Percentiles rank a stretch among this genome's conserved stretches.
Evolutionary conservation across 2,113 vertebrate genomes (phyloP).

Genomic region (Ageneiosus marmoratus): DNA sequence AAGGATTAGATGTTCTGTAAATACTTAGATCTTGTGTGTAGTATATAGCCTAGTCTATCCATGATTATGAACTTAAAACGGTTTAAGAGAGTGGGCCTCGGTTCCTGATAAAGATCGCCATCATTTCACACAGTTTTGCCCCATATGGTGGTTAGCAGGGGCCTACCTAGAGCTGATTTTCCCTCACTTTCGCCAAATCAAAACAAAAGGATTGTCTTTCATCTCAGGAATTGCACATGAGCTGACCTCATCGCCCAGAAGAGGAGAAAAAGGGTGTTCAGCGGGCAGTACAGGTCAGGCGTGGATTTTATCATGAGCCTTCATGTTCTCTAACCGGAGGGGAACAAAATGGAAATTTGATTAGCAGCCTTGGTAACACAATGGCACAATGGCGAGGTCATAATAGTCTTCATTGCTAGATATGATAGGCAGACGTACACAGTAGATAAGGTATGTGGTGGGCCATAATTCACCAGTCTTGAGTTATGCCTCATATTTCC

Average conservation of each 20-base stretch:
- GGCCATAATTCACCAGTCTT: constrained; percentile 5
- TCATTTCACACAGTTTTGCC: constrained; percentile 39
- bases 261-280: constrained; percentile 42
- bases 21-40: background rate
- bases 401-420: constrained; percentile 42
- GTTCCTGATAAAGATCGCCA: constrained; percentile 30
- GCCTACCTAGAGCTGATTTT: constrained; percentile 51
- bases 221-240: constrained; percentile 53
- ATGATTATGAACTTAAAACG: background rate
- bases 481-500: background rate
- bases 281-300: constrained; percentile 42
- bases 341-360: constrained; percentile 52
- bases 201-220: constrained; percentile 57
- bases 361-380: constrained; percentile 52
- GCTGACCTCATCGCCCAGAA: constrained; percentile 54
- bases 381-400: constrained; percentile 51
- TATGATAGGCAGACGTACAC: constrained; percentile 40
- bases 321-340: constrained; percentile 29
- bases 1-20: constrained; percentile 23
- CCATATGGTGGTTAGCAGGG: constrained; percentile 42
- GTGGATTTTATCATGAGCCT: constrained; percentile 47
- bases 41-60: background rate
- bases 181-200: constrained; percentile 51
- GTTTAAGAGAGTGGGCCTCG: background rate
- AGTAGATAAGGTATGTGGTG: constrained; percentile 35